Evolutionary conservation across 23 tunicate species (phyloP).

Genomic region (Pegea sp.): DNA sequence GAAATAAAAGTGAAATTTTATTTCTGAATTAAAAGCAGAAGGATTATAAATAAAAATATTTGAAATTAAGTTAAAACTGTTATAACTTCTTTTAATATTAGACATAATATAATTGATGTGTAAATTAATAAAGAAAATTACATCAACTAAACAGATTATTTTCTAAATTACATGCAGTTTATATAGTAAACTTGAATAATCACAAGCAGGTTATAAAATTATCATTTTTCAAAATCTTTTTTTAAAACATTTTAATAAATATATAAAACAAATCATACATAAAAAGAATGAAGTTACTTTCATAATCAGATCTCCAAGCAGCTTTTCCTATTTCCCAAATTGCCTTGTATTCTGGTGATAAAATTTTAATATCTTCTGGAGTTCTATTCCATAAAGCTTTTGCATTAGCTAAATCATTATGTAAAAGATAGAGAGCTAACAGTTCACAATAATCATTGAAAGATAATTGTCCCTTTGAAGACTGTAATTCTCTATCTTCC

Average conservation of each 20-base stretch:
- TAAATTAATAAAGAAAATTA: not conserved
- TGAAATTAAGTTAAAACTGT: not conserved
- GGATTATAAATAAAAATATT: slow-evolving; percentile 14
- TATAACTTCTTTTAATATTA: not conserved
- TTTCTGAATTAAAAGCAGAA: slow-evolving; percentile 9
- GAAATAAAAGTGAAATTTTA: too few relatives aligned
- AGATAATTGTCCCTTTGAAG: slow-evolving; percentile 20
- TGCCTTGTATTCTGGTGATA: slow-evolving; percentile 23
- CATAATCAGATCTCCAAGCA: slow-evolving; percentile 30
- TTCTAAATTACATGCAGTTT: not conserved
- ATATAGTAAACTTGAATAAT: too few relatives aligned
- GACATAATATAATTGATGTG: not conserved
- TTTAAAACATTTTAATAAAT: too few relatives aligned
- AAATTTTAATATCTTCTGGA: slow-evolving; percentile 22
- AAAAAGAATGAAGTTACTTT: slow-evolving; percentile 7
- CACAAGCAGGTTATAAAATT: not conserved
- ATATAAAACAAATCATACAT: not conserved
- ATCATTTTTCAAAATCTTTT: not conserved
- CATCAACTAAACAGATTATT: not conserved
- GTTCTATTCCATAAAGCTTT: slow-evolving; percentile 62
- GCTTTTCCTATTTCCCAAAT: slow-evolving; percentile 57
- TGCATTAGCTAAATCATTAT: slow-evolving; percentile 25
- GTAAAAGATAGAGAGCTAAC: slow-evolving; percentile 38
- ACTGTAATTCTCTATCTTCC: slow-evolving; percentile 55
- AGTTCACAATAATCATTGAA: slow-evolving; percentile 47